Conservation (phyloP, 2,888 invertebrate species). For the Lamellibrachia columna region DNA sequence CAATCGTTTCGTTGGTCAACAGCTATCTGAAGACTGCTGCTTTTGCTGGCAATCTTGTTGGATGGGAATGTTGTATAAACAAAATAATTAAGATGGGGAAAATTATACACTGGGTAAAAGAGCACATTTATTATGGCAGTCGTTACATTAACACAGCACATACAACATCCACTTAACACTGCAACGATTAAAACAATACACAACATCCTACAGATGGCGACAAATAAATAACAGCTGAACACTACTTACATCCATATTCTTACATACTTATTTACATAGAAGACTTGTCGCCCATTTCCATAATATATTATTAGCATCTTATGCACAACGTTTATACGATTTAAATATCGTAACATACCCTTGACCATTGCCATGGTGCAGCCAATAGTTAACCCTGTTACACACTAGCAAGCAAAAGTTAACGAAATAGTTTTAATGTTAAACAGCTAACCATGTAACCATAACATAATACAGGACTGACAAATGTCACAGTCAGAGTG, state of each 20-base stretch:
- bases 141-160: neutral
- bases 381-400: neutral
- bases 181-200: constrained; percentile 12
- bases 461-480: neutral
- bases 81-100: neutral
- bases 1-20: no score
- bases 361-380: neutral
- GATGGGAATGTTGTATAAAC: no score
- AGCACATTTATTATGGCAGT: constrained; percentile 9
- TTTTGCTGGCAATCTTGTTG: no score
- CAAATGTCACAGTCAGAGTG: neutral
- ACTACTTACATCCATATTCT: neutral
- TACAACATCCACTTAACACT: neutral
- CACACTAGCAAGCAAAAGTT: neutral
- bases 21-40: no score
- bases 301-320: constrained; percentile 10
- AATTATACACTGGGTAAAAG: neutral
- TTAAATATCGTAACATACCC: neutral
- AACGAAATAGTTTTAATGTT: constrained; percentile 3
- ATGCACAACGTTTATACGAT: neutral
- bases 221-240: neutral
- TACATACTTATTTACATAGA: neutral
- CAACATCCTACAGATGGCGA: neutral
- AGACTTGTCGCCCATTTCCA: neutral
- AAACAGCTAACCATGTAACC: neutral